Evolutionary conservation across 2,113 vertebrate genomes (phyloP).

Genomic region (Leuciscus idus): DNA sequence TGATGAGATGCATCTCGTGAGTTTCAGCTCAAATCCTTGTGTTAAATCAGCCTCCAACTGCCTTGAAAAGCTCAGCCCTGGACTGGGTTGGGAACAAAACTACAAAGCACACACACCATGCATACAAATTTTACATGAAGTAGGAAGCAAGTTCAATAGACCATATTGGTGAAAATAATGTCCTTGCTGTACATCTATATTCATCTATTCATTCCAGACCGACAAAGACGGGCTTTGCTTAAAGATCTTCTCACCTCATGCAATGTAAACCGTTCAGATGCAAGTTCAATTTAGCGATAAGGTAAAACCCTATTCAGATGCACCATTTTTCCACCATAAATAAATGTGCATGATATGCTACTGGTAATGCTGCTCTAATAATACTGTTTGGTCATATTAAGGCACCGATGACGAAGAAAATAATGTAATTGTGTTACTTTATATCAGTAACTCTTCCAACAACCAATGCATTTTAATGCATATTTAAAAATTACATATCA

Average conservation of each 20-base stretch:
- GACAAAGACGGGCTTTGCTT: background rate
- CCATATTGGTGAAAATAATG: too few relatives aligned
- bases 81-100: background rate
- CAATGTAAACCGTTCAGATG: background rate
- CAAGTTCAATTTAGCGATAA: background rate
- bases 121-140: background rate
- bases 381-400: background rate
- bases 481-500: background rate
- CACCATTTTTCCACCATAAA: background rate
- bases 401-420: background rate
- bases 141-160: background rate
- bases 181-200: background rate
- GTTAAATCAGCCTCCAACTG: background rate
- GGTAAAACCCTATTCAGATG: background rate
- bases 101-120: background rate
- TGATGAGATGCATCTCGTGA: background rate
- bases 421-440: background rate
- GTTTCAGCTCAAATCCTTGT: background rate
- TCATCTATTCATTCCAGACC: background rate
- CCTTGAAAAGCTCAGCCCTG: background rate
- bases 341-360: background rate
- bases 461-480: background rate
- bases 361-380: background rate
- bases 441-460: background rate
- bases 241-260: too few relatives aligned